phyloP scores from a whole-genome alignment of 1,140 invertebrate genomes.

The Diploscapter pachys region DNA sequence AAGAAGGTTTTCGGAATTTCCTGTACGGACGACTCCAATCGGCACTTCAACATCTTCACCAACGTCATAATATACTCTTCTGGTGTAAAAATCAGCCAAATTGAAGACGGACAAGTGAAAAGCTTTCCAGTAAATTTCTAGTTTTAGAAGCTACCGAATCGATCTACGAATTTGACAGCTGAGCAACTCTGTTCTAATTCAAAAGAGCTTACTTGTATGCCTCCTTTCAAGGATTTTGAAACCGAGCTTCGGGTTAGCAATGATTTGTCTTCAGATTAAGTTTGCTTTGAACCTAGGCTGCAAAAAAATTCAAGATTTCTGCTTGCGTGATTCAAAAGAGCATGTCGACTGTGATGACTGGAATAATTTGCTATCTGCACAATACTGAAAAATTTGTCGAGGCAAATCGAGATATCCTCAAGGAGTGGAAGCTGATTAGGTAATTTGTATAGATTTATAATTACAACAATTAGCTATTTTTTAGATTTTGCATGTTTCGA shows the following conservation, averaged over 20 bases:
- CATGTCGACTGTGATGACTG: constrained; percentile 26
- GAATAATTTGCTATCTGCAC: constrained; percentile 19
- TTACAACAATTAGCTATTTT: background rate
- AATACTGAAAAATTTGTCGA: constrained; percentile 9
- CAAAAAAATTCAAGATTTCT: constrained; percentile 5
- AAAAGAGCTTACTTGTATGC: constrained; percentile 1
- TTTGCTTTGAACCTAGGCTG: background rate
- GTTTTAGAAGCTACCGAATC: constrained; percentile 12
- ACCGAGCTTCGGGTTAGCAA: constrained; percentile 5
- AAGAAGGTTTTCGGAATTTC: no score
- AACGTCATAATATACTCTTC: no score
- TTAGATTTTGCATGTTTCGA: constrained; percentile 13
- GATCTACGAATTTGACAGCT: constrained; percentile 6
- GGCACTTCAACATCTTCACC: no score
- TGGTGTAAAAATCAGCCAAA: no score
- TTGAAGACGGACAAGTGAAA: no score
- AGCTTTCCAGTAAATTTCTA: no score
- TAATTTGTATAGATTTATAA: no score
- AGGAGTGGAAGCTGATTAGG: constrained; percentile 7
- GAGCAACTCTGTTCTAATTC: background rate
- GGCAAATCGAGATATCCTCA: constrained; percentile 5
- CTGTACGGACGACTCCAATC: no score
- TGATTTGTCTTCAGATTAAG: background rate
- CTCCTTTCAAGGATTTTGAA: constrained; percentile 10
- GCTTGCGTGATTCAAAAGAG: constrained; percentile 18